These are phyloP conservation scores for Scaptodrosophila lebanonensis DNA, from an alignment of 1,140 invertebrate genomes.

Conservation along the genomic window DNA sequence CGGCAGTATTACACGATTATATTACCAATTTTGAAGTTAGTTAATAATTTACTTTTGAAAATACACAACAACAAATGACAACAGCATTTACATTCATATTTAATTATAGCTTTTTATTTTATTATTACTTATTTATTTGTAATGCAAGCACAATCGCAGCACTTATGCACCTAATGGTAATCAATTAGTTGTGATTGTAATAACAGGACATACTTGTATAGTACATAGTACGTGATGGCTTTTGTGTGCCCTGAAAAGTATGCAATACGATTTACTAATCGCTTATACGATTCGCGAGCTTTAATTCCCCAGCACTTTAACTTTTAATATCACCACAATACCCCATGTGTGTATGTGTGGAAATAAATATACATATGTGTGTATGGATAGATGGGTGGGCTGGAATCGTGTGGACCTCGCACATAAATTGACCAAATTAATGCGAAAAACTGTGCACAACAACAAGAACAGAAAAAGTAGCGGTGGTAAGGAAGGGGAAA, in stretches of 20 bases:
- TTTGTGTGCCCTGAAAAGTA: slow-evolving; percentile 25
- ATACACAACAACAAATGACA: too few species aligned
- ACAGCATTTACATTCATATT: too few species aligned
- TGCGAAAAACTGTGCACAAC: slow-evolving; percentile 51
- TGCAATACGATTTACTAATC: slow-evolving; percentile 13
- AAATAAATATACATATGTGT: background rate
- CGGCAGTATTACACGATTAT: too few species aligned
- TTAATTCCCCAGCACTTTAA: too few species aligned
- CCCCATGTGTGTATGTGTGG: too few species aligned
- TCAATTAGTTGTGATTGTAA: slow-evolving; percentile 33
- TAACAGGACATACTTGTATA: slow-evolving; percentile 54
- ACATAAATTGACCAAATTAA: slow-evolving; percentile 72
- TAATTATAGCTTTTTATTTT: slow-evolving; percentile 55
- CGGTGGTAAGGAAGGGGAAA: slow-evolving; percentile 6
- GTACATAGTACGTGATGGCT: slow-evolving; percentile 57
- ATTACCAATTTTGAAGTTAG: too few species aligned
- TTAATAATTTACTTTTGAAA: too few species aligned
- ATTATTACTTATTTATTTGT: too few species aligned
- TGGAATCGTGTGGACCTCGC: slow-evolving; percentile 18
- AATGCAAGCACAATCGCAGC: slow-evolving; percentile 24
- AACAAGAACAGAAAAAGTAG: background rate
- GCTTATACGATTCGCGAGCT: too few species aligned
- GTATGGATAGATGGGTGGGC: background rate
- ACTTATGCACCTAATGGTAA: slow-evolving; percentile 59
- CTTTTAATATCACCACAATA: too few species aligned